Conservation (phyloP, 1,140 invertebrate genomes). For the Diachasmimorpha longicaudata region DNA sequence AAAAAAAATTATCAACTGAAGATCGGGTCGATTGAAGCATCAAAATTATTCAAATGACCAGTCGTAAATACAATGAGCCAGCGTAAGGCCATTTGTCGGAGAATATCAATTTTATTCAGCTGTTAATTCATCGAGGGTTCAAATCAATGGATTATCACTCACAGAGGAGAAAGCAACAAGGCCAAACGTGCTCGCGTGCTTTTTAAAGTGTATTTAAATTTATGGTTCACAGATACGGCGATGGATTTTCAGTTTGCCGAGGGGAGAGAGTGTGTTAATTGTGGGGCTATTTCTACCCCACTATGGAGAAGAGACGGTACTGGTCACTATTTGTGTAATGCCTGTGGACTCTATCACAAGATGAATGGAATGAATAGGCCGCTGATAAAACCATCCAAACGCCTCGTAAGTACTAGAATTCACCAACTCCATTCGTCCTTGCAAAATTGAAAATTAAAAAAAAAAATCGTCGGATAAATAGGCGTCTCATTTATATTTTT, state of each 20-base stretch:
- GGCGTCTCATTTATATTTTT: too few relatives aligned
- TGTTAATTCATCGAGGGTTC: too few relatives aligned
- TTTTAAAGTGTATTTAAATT: slow-evolving; percentile 1
- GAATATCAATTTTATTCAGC: too few relatives aligned
- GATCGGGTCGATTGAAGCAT: too few relatives aligned
- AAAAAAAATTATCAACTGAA: too few relatives aligned
- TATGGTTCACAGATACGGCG: slow-evolving; percentile 69
- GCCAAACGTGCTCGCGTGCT: background rate
- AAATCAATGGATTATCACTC: too few relatives aligned
- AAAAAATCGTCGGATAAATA: background rate
- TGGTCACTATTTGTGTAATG: slow-evolving; percentile 98
- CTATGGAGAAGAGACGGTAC: slow-evolving; percentile 95
- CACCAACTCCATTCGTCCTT: background rate
- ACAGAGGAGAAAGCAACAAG: too few relatives aligned
- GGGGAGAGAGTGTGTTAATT: slow-evolving; percentile 95
- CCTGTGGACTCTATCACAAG: slow-evolving; percentile 95
- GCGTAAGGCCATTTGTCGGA: too few relatives aligned
- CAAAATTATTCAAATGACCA: too few relatives aligned
- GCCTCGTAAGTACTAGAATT: slow-evolving; percentile 75
- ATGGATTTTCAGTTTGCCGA: slow-evolving; percentile 86
- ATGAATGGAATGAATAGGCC: slow-evolving; percentile 94
- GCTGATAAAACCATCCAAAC: slow-evolving; percentile 86
- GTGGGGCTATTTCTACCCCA: slow-evolving; percentile 93
- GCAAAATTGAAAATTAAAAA: background rate
- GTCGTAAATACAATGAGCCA: too few relatives aligned